Conservation (phyloP, 2,888 invertebrate species). For the Apoda limacodes region DNA sequence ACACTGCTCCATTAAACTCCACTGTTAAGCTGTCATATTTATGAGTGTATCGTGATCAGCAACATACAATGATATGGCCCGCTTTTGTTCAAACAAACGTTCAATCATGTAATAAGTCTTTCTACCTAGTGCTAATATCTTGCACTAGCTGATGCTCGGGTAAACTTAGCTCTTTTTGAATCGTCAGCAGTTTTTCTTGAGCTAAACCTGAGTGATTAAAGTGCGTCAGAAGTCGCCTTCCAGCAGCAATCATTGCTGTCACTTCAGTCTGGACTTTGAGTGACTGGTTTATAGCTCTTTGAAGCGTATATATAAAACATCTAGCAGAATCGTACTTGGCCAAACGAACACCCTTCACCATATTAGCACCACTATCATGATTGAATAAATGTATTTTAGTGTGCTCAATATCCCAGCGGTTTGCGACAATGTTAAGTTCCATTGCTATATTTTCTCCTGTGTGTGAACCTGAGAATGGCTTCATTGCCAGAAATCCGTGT, state of each 20-base stretch:
- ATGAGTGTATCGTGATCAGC: slow-evolving; percentile 15
- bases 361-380: slow-evolving; percentile 25
- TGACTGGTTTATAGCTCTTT: slow-evolving; percentile 22
- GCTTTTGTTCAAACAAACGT: slow-evolving; percentile 21
- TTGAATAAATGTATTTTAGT: slow-evolving; percentile 25
- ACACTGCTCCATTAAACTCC: slow-evolving; percentile 22
- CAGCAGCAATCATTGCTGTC: slow-evolving; percentile 20
- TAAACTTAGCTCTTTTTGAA: slow-evolving; percentile 25
- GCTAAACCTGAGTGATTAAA: slow-evolving; percentile 18
- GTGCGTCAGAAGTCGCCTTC: slow-evolving; percentile 23
- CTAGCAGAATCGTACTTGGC: slow-evolving; percentile 22
- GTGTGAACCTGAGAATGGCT: slow-evolving; percentile 21
- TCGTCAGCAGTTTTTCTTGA: slow-evolving; percentile 12
- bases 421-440: slow-evolving; percentile 22
- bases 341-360: slow-evolving; percentile 18
- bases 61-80: slow-evolving; percentile 20
- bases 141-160: too few relatives aligned
- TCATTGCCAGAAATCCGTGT: slow-evolving; percentile 19
- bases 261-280: slow-evolving; percentile 24
- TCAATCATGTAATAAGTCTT: slow-evolving; percentile 22
- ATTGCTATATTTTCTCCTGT: slow-evolving; percentile 25
- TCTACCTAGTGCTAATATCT: slow-evolving; percentile 21
- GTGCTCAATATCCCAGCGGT: slow-evolving; percentile 24
- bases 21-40: slow-evolving; percentile 19
- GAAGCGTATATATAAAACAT: slow-evolving; percentile 26